phyloP scores from a whole-genome alignment of 2,888 invertebrate species.

The Choreutis nemorana region DNA sequence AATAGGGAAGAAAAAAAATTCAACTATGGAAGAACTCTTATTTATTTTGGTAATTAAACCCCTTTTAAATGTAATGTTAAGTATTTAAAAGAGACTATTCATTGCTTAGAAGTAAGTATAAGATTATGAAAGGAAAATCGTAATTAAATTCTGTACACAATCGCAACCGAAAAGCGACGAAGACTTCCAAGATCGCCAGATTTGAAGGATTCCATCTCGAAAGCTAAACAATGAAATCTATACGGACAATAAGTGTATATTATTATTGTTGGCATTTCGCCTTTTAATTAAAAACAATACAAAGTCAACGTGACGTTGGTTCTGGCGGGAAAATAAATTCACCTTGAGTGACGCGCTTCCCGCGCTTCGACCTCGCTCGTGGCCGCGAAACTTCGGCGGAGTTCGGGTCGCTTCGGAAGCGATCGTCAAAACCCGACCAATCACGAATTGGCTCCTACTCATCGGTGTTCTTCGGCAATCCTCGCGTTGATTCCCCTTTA shows the following conservation, averaged over 20 bases:
- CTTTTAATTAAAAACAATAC: constrained; percentile 29
- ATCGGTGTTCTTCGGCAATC: constrained; percentile 20
- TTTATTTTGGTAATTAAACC: too few relatives aligned
- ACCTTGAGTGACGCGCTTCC: constrained; percentile 59
- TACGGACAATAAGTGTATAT: constrained; percentile 5
- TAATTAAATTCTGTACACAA: constrained; percentile 2
- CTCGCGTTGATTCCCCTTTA: constrained; percentile 26
- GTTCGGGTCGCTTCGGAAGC: constrained; percentile 13
- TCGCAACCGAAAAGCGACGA: constrained; percentile 1
- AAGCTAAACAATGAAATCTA: neutral
- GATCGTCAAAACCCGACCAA: constrained; percentile 17
- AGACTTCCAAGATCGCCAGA: constrained; percentile 3
- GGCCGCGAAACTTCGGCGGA: constrained; percentile 43
- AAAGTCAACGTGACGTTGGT: constrained; percentile 38
- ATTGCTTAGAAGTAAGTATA: too few relatives aligned
- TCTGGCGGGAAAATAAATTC: constrained; percentile 57
- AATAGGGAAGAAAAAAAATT: too few relatives aligned
- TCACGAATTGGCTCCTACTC: constrained; percentile 17
- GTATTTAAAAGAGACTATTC: too few relatives aligned
- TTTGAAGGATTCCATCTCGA: too few relatives aligned
- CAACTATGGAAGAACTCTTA: too few relatives aligned
- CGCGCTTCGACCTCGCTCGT: constrained; percentile 51
- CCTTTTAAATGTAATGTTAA: too few relatives aligned
- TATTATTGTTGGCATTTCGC: constrained; percentile 16
- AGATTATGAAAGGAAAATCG: too few relatives aligned